These are phyloP conservation scores for Anoura caudifer DNA, from an alignment of 2,113 vertebrate genomes.

Conservation along the genomic window DNA sequence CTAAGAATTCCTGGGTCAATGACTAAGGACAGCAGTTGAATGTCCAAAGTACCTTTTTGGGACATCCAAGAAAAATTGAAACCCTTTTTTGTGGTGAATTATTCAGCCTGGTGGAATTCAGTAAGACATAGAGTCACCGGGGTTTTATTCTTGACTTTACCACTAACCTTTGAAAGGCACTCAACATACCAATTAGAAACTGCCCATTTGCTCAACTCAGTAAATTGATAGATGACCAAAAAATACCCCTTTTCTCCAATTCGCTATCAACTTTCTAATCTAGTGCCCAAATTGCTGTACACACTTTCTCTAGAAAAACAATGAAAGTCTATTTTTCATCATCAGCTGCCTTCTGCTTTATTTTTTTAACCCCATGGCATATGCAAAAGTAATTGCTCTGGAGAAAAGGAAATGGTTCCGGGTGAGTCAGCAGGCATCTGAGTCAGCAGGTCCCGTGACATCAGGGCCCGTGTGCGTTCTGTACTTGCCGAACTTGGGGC, in stretches of 20 bases:
- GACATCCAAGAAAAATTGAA: neutral
- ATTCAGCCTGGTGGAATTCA: neutral
- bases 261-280: conserved; percentile 16
- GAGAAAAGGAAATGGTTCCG: neutral
- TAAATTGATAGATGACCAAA: neutral
- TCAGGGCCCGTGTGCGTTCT: fast-evolving
- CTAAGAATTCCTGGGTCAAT: conserved; percentile 11
- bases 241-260: neutral
- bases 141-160: neutral
- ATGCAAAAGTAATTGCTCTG: neutral
- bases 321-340: neutral
- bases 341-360: neutral
- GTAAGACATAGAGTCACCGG: neutral
- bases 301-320: neutral
- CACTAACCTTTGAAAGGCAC: conserved; percentile 25
- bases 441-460: neutral
- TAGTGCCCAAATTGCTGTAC: neutral
- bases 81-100: neutral
- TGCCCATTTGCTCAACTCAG: neutral
- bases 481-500: neutral
- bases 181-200: neutral
- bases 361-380: neutral
- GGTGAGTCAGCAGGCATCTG: neutral
- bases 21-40: neutral
- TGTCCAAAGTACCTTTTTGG: neutral